Conservation (phyloP, 1,140 invertebrate species). For the Mercenaria mercenaria region DNA sequence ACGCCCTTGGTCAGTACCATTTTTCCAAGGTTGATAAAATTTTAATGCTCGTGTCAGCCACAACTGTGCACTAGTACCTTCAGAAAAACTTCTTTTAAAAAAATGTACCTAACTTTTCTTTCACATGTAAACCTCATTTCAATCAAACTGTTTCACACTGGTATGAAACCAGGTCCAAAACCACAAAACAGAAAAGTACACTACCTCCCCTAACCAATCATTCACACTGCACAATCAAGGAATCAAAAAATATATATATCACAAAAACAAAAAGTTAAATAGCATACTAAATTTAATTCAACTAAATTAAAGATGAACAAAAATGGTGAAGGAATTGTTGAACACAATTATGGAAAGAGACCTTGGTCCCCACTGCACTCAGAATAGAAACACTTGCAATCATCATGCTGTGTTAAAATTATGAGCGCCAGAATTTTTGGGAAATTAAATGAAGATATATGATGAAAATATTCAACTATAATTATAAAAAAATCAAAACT, state of each 20-base stretch:
- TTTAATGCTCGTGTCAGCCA: no score
- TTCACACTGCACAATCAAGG: background rate
- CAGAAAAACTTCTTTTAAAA: no score
- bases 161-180: no score
- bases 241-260: background rate
- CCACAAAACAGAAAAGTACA: no score
- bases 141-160: no score
- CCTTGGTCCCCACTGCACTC: constrained; percentile 52
- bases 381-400: constrained; percentile 42
- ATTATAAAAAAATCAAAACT: background rate
- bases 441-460: background rate
- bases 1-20: no score
- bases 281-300: background rate
- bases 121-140: no score
- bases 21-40: no score
- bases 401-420: constrained; percentile 38
- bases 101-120: no score
- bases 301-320: constrained; percentile 3
- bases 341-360: constrained; percentile 62
- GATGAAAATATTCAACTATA: background rate
- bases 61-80: no score
- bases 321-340: constrained; percentile 14
- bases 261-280: background rate
- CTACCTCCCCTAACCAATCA: no score
- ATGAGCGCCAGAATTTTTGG: constrained; percentile 31